Percentiles rank a stretch among this genome's conserved stretches.
These are phyloP conservation scores for Helogale parvula DNA, from an alignment of 2,113 vertebrate genomes.

Conservation along the genomic window DNA sequence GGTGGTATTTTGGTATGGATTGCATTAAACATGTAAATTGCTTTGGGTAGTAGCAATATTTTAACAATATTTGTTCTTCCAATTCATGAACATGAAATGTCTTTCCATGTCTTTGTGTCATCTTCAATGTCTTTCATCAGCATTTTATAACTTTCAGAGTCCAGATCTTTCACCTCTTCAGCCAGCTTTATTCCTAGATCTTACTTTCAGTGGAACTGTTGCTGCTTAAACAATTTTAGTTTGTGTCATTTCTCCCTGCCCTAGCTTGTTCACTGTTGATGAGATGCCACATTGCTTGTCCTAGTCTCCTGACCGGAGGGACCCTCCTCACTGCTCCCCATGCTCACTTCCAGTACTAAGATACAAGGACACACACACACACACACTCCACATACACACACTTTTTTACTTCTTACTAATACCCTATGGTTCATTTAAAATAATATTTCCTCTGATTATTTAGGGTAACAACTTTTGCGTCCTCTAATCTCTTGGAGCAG, in stretches of 20 bases:
- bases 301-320: neutral
- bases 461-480: neutral
- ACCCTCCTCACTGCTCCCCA: neutral
- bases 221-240: neutral
- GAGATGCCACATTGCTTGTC: neutral
- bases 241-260: neutral
- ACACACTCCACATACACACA: neutral
- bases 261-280: neutral
- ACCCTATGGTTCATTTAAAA: neutral
- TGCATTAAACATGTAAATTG: neutral
- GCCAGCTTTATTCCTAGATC: neutral
- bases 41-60: neutral
- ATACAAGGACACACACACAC: neutral
- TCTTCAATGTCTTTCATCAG: neutral
- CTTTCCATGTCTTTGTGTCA: neutral
- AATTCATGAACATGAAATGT: neutral
- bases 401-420: neutral
- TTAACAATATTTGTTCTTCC: neutral
- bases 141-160: neutral
- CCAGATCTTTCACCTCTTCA: neutral
- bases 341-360: neutral
- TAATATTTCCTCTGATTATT: neutral
- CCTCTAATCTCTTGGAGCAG: neutral
- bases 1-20: neutral
- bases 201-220: neutral